phyloP scores from a whole-genome alignment of 2,888 invertebrate species.

The Tinea semifulvella region DNA sequence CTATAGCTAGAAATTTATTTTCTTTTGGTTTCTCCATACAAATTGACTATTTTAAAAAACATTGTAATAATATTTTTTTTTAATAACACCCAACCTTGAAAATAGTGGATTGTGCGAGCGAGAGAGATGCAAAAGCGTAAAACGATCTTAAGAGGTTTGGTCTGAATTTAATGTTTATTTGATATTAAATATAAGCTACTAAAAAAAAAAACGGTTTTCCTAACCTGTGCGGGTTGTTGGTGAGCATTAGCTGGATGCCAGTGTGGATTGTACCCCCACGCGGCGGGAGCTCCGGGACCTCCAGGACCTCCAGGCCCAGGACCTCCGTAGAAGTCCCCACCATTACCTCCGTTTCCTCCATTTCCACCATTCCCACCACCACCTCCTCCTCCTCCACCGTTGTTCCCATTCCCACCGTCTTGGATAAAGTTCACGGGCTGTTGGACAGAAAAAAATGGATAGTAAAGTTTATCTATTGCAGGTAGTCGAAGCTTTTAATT shows the following conservation, averaged over 20 bases:
- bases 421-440: slow-evolving; percentile 61
- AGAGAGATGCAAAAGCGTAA: neutral
- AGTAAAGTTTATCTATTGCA: too few relatives aligned
- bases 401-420: slow-evolving; percentile 34
- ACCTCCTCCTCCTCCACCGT: slow-evolving; percentile 26
- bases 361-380: slow-evolving; percentile 28
- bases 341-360: slow-evolving; percentile 21
- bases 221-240: slow-evolving; percentile 31
- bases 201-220: neutral
- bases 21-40: too few relatives aligned
- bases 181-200: too few relatives aligned
- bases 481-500: too few relatives aligned
- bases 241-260: slow-evolving; percentile 59
- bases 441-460: too few relatives aligned
- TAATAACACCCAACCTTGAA: too few relatives aligned
- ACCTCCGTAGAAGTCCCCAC: slow-evolving; percentile 20
- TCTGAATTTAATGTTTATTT: too few relatives aligned
- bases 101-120: too few relatives aligned
- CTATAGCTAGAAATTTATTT: too few relatives aligned
- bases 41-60: too few relatives aligned
- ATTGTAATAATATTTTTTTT: too few relatives aligned
- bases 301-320: slow-evolving; percentile 16
- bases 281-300: slow-evolving; percentile 34
- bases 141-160: too few relatives aligned
- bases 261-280: slow-evolving; percentile 66